Conservation (phyloP, 2,113 vertebrate genomes). For the Nothocercus nigrocapillus region DNA sequence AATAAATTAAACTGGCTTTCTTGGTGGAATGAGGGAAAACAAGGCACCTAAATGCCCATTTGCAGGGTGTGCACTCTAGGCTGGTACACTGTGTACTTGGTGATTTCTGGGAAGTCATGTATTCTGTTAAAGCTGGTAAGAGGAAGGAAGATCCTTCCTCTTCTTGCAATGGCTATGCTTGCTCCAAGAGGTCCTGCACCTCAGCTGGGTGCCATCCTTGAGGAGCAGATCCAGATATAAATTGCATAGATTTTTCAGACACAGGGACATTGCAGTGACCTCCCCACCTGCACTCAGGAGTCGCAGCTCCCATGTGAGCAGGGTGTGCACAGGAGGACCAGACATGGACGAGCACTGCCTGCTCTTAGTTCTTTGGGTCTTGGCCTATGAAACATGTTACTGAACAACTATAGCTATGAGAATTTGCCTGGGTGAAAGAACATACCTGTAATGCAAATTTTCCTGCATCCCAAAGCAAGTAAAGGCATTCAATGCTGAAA, state of each 20-base stretch:
- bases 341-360: neutral
- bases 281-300: neutral
- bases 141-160: neutral
- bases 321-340: neutral
- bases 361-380: neutral
- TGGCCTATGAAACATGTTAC: neutral
- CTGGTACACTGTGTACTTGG: neutral
- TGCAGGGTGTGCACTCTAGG: accelerated
- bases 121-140: neutral
- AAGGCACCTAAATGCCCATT: neutral
- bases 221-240: neutral
- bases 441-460: neutral
- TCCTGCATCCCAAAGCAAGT: neutral
- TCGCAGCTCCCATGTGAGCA: accelerated
- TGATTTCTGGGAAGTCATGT: neutral
- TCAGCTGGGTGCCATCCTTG: neutral
- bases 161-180: neutral
- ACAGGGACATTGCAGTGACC: accelerated
- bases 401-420: neutral
- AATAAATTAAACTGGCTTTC: neutral
- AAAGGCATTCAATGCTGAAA: neutral
- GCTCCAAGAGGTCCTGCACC: neutral
- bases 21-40: neutral
- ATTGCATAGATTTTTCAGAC: accelerated
- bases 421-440: neutral